These are phyloP conservation scores for Stigmatopora argus DNA, from an alignment of 2,113 vertebrate species.

Conservation along the genomic window DNA sequence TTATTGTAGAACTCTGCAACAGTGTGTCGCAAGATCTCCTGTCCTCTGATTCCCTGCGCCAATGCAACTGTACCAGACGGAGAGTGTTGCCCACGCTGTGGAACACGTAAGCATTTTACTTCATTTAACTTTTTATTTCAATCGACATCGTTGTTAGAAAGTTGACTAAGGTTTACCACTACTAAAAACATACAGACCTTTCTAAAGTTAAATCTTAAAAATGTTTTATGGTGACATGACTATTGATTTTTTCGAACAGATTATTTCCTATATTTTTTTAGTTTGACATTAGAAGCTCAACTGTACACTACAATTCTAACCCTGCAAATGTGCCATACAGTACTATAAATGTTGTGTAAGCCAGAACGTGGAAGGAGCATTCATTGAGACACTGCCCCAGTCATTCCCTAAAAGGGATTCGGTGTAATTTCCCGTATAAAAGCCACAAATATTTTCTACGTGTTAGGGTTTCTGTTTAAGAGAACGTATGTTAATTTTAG, in stretches of 20 bases:
- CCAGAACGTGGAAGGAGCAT: slow-evolving; percentile 13
- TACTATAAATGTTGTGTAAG: slow-evolving; percentile 9
- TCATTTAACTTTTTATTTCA: slow-evolving; percentile 1
- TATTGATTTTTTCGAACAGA: not conserved
- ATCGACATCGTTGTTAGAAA: slow-evolving; percentile 2
- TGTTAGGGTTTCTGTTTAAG: slow-evolving; percentile 38
- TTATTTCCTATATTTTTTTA: not conserved
- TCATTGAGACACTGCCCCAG: slow-evolving; percentile 16
- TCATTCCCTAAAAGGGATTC: slow-evolving; percentile 14
- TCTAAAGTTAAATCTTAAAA: not conserved
- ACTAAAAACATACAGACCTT: not conserved
- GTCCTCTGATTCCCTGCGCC: slow-evolving; percentile 89
- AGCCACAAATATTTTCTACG: slow-evolving; percentile 37
- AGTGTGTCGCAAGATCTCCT: slow-evolving; percentile 93
- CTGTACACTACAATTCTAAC: slow-evolving; percentile 6
- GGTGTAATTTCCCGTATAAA: slow-evolving; percentile 30
- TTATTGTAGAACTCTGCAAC: slow-evolving; percentile 84
- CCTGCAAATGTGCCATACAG: slow-evolving; percentile 15
- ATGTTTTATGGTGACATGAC: not conserved
- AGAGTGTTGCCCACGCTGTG: slow-evolving; percentile 93
- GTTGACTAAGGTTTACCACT: not conserved
- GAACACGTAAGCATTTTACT: slow-evolving; percentile 81
- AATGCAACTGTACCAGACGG: slow-evolving; percentile 94
- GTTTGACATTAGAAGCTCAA: not conserved
- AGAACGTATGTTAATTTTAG: slow-evolving; percentile 33